Evolutionary conservation across 2,113 vertebrate species (phyloP), one percentile per base, ranked within the genome.

Genomic region (Barbus barbus): DNA sequence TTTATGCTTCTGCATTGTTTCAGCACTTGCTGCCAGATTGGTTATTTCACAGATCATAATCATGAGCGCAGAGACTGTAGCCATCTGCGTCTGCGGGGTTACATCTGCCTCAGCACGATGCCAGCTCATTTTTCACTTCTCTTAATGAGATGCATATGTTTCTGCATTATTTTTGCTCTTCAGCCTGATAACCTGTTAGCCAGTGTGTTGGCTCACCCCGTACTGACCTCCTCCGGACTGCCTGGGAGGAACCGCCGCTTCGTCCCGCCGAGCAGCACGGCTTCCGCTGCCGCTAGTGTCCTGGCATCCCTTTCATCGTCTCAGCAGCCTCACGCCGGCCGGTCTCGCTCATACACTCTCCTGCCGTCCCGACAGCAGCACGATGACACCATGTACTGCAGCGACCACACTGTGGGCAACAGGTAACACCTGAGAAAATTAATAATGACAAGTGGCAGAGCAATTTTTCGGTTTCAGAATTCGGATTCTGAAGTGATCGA

Each of bases 241-340:
- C 89, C 93, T 5, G 93, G 88, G 13, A 91, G 92, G 82, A 95
- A 92, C 87, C 94, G 90, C 78, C 90, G 88, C 51, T 93, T 94
- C 65, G 74, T 92, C 31, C 89, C 91, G 5, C 78, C 86, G 8
- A 94, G 91, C 88, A 94, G 93, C 0, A 91, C 90, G 0, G 95
- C 96, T 0, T 95, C 96, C 0, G 96, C 96, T 2, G 96, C 97
- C 0, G 97, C 97, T 87, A 97, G 96, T 4, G 92, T 97, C 82
- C 90, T 98, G 72, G 96, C 96, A 0, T 97, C 97, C 6, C 87
- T 97, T 46, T 95, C 94, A 4, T 63, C 87, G 5, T 95, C 95
- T 0, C 95, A 96, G 90, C 91, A 94, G 3, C 86, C 89, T 20
- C 87, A 91, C 7, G 11, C 76, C 2, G 84, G 92, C 77, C 95